Evolutionary conservation across 2,888 invertebrate genomes (phyloP).

Genomic region (Choreutis nemorana): DNA sequence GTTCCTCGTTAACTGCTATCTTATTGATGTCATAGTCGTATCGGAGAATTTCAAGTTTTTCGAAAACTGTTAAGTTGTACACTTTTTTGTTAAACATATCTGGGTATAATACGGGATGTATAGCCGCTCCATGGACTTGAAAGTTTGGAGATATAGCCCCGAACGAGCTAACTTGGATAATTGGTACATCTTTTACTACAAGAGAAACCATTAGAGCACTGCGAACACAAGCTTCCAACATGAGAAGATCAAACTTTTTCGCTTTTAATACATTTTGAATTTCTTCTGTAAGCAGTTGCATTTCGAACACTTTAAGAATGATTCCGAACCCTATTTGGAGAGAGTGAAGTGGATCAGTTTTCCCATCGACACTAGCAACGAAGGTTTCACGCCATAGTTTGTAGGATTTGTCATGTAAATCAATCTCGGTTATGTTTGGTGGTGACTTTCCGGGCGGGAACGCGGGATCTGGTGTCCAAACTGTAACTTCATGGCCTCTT

Average conservation of each 20-base stretch:
- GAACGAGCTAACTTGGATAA: constrained; percentile 16
- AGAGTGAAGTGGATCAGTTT: background rate
- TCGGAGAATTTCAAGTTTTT: too few species aligned
- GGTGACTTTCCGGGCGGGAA: constrained; percentile 24
- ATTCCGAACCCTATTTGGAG: background rate
- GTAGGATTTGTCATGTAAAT: constrained; percentile 30
- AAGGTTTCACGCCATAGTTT: constrained; percentile 15
- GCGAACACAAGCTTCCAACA: constrained; percentile 1
- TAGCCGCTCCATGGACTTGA: constrained; percentile 8
- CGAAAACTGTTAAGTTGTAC: constrained; percentile 9
- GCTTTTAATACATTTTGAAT: constrained; percentile 1
- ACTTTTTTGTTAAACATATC: background rate
- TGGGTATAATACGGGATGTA: constrained; percentile 12
- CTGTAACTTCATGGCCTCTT: constrained; percentile 36
- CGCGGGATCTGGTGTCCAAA: constrained; percentile 30
- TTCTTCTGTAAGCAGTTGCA: background rate
- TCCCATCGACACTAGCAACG: constrained; percentile 2
- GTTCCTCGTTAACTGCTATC: background rate
- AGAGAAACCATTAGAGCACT: background rate
- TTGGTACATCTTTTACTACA: constrained; percentile 14
- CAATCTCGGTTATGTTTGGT: constrained; percentile 28
- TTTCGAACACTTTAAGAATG: too few species aligned
- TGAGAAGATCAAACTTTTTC: background rate
- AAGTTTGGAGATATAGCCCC: constrained; percentile 6
- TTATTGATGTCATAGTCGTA: too few species aligned